Evolutionary conservation across 2,797 vertebrate species (phyloP), one percentile per base, ranked within the genome.

Genomic region (Rousettus madagascariensis): DNA sequence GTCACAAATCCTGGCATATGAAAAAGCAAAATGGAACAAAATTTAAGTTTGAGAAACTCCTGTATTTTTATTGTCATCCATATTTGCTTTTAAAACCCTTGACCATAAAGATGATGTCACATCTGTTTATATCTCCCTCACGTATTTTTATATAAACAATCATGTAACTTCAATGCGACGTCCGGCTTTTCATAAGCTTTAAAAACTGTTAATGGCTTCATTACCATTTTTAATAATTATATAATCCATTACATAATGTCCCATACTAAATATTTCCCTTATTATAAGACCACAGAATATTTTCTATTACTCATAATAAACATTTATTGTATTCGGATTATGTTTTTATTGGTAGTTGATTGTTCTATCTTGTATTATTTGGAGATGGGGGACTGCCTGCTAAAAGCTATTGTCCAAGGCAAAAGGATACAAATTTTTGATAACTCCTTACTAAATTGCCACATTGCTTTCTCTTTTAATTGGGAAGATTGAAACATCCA

Each of bases 401-500:
- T 55, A 61, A 66, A 78, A 57, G 9, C 57, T 79, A 38, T 30
- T 90, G 53, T 33, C 8, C 15, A 86, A 36, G 10, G 9, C 26
- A 7, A 78, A 88, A 59, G 15, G 15, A 80, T 86, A 87, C 7
- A 17, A 80, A 87, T 66, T 90, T 95, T 71, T 82, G 13, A 88
- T 85, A 5, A 4, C 0, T 77, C 26, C 12, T 77, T 82, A n/a
- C 17, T 57, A 17, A 69, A 51, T 49, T 88, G 15, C n/a, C 55
- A 95, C 55, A 86, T 66, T 36, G 3, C 8, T 51, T 95, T 94
- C 16, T 89, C 15, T 78, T 89, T 94, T 83, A 93, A 74, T 91
- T 86, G 26, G 22, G 13, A 3, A 38, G 82, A 36, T n/a, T 86
- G 65, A 69, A 93, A 86, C 1, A 85, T 22, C 8, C 30, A 72